Base-by-base conservation (phyloP, 2,797 vertebrate genomes). In the Clarias laeviceps region DNA sequence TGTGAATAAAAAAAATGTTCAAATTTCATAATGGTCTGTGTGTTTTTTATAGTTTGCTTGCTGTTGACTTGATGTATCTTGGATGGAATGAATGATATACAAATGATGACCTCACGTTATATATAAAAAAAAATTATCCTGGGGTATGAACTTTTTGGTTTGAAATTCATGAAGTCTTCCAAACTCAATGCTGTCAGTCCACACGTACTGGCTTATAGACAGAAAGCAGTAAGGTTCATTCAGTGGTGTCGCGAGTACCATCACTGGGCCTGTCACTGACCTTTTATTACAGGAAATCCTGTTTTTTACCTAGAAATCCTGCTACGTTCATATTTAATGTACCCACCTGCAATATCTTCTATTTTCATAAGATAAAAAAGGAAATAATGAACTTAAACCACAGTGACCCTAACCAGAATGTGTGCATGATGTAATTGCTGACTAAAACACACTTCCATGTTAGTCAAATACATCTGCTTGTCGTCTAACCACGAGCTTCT, bases 1-100 rank as follows among this genome's bases (percentile, higher is more conserved):
- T 94, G 94, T 94, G 92, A 95, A 95, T 95, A 94, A 85, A 82
- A 82, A 88, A 82, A 80, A 80, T 76, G 68, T 69, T 82, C 5
- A 84, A 76, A 80, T 78, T 68, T 59, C 17, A 34, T 7, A 17
- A 72, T 1, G 20, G 17, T 68, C 29, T 73, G 20, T 86, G 4
- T 65, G 77, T 62, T 86, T 90, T 85, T 81, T 68, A 1, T 34
- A 9, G 27, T 80, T 73, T 29, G 37, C 24, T 32, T 40, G 61
- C 65, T 27, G 68, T 20, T 57, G 40, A 74, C 73, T 17, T 2
- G 27, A 11, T 17, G 17, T 34, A 7, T 76, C 50, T 57, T 32
- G 17, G 18, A 34, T 77, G 56, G 24, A 37, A 61, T 24, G 32
- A 61, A 61, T 15, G 32, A 78, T 32, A 18, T 32, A 57, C 5